Conservation (phyloP, 2,113 vertebrate genomes). For the Smithornis capensis region DNA sequence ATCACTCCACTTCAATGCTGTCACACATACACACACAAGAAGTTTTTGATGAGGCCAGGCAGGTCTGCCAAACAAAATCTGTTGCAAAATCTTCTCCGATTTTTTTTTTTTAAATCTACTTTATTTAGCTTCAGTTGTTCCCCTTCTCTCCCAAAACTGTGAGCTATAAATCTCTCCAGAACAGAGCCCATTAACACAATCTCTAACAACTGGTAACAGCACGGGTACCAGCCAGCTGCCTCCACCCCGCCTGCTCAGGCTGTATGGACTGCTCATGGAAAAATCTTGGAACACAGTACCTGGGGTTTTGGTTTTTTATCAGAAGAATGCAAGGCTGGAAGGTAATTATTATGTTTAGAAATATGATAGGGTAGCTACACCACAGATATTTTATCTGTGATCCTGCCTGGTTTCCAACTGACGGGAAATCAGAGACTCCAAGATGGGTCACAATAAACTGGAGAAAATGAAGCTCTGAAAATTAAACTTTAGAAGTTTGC, state of each 20-base stretch:
- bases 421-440: background rate
- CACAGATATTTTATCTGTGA: conserved; percentile 6
- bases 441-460: background rate
- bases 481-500: background rate
- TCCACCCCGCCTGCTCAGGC: background rate
- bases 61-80: background rate
- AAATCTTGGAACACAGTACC: background rate
- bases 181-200: background rate
- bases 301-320: background rate
- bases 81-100: background rate
- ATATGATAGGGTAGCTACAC: background rate
- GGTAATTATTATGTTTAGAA: conserved; percentile 18
- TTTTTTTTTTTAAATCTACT: background rate
- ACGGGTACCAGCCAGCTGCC: background rate
- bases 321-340: background rate
- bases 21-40: background rate
- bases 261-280: background rate
- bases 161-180: background rate
- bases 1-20: background rate
- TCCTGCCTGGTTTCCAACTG: background rate
- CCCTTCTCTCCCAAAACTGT: background rate
- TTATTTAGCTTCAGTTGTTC: background rate
- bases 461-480: background rate
- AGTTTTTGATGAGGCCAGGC: background rate
- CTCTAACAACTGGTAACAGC: background rate